Base-by-base conservation (phyloP, 2,113 vertebrate genomes). In the Fregetta grallaria region DNA sequence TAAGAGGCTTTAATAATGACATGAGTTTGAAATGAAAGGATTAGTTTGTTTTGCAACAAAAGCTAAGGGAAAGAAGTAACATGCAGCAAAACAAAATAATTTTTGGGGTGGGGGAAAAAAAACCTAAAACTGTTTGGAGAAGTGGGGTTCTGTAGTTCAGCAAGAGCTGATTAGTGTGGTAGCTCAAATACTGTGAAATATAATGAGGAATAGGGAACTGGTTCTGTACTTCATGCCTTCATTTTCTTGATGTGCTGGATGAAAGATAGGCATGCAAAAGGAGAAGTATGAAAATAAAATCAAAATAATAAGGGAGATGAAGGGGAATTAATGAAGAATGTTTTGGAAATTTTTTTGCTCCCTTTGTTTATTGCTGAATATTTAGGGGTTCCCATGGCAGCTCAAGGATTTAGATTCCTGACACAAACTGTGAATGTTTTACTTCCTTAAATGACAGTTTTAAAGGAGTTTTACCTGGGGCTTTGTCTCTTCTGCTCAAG, bases 21-120 rank as follows among this genome's bases (percentile, higher is more conserved):
- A 74, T 67, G 92, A 70, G 68, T 81, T 90, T 21, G 73, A 95
- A 94, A 95, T 92, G 81, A 93, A 96, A 88, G 88, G 91, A 94
- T 96, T 94, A 86, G 32, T 63, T 86, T 50, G 52, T 63, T 81
- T 66, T 78, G 70, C 25, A 81, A 36, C 7, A 52, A 66, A 65
- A 83, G 36, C 44, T 6, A 10, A 68, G 20, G 55, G 59, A 53
- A 89, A 75, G 26, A 29, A 74, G 45, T 22, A 89, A 30, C 29
- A 30, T 8, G 27, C 66, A 73, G 38, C 68, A 87, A 80, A 62
- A 22, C 22, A 91, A 66, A 88, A 61, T 13, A 9, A 68, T 38
- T 78, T 36, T 5, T 15, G 30, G 44, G 14, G 12, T 30, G 16
- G 50, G 29, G 4, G 0, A 9, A 26, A 63, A 50, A 42, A 2